Base-by-base conservation (phyloP, 2,888 invertebrate species). In the Busseola fusca region DNA sequence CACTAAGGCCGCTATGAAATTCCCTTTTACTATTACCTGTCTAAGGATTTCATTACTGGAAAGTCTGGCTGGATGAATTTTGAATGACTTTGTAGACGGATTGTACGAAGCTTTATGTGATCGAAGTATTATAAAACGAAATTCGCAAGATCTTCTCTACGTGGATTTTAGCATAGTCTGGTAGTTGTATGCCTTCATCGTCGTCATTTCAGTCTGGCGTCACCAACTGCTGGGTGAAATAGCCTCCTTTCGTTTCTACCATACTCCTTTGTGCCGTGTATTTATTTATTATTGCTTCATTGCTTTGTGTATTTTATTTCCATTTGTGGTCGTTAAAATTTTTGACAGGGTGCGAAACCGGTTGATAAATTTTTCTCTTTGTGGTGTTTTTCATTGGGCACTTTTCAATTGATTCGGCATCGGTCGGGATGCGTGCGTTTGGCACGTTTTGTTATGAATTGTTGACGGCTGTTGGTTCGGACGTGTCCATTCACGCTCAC, bases 371-470 rank as follows among this genome's bases (percentile, higher is more conserved):
- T 90, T 70, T 89, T 87, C 85, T 82, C 87, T 90, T 89, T 91
- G 89, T 83, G 76, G 34, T 83, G 85, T 91, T 92, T 92, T 93
- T 92, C 91, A 91, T 88, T 92, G 88, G 74, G 83, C 84, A 91
- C 88, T 91, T 91, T 91, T 90, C 89, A 92, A 91, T 92, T 88
- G 90, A 86, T 90, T 86, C 87, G 86, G 86, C 85, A 87, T 84
- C 90, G 88, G 87, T 88, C 77, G 81, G 68, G 87, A 76, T 80
- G 88, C 85, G 89, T 95, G 95, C 87, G 91, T 93, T 94, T 95
- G 95, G 92, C 95, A 94, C 81, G 93, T 92, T 93, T 94, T 95
- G 94, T 95, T 93, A 88, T 79, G 86, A 91, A 88, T 91, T 87
- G 90, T 87, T 91, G 92, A 92, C 87, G 92, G 88, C 85, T 87